Evolutionary conservation across 2,888 invertebrate genomes (phyloP).

Genomic region (Pristionchus fissidentatus): DNA sequence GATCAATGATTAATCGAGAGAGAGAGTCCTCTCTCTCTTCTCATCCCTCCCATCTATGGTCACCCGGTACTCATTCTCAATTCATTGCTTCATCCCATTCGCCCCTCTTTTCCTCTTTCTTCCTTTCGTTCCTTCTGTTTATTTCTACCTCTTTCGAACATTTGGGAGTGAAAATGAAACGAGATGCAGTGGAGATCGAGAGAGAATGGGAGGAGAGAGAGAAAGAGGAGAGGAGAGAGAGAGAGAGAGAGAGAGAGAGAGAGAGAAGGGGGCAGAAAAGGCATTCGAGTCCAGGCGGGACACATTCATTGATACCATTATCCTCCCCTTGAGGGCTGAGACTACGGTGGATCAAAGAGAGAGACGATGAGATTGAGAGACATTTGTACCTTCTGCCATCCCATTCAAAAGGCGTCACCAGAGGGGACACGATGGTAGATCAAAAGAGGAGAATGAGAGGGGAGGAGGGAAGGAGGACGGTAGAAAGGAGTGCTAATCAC

Average conservation of each 20-base stretch:
- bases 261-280: background rate
- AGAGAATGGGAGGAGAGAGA: background rate
- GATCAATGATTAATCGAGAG: background rate
- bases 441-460: conserved; percentile 8
- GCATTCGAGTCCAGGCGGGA: conserved; percentile 13
- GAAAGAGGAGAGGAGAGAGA: background rate
- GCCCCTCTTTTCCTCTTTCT: background rate
- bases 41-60: background rate
- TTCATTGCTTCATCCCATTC: conserved; percentile 41
- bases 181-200: background rate
- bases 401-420: conserved; percentile 24
- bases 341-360: conserved; percentile 13
- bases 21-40: background rate
- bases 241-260: background rate
- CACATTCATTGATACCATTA: conserved; percentile 26
- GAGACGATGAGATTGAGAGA: conserved; percentile 19
- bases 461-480: background rate
- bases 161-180: background rate
- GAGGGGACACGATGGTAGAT: background rate
- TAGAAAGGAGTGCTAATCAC: background rate
- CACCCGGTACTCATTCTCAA: conserved; percentile 40
- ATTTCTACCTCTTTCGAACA: conserved; percentile 27
- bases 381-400: conserved; percentile 28
- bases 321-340: background rate
- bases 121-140: conserved; percentile 25